Percentiles rank a stretch among this genome's conserved stretches.
Conservation (phyloP, 2,888 invertebrate species). For the Tipula vernalis region DNA sequence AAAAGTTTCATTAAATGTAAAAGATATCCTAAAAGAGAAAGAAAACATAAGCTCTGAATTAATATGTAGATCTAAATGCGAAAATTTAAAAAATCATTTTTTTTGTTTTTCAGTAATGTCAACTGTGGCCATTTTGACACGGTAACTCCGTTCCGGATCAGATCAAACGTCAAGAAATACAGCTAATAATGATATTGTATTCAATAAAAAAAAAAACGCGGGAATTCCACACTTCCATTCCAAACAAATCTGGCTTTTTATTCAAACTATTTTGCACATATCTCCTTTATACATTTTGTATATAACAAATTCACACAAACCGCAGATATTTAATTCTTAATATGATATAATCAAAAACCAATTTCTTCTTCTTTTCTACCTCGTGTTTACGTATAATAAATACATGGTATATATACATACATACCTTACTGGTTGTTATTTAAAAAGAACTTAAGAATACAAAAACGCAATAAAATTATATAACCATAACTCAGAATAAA, state of each 20-base stretch:
- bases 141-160: too few relatives aligned
- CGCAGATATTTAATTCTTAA: background rate
- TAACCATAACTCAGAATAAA: background rate
- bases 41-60: too few relatives aligned
- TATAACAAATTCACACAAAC: background rate
- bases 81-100: too few relatives aligned
- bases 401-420: background rate
- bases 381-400: background rate
- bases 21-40: too few relatives aligned
- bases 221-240: background rate
- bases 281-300: background rate
- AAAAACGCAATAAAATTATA: background rate
- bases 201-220: background rate
- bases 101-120: too few relatives aligned
- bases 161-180: background rate
- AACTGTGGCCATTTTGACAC: too few relatives aligned
- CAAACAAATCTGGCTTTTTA: background rate
- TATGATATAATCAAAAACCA: background rate
- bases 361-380: background rate
- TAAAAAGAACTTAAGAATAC: background rate
- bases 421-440: background rate
- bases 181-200: background rate
- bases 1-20: too few relatives aligned
- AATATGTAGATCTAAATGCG: too few relatives aligned
- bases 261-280: background rate